Percentiles rank a stretch among this genome's conserved stretches.
These are phyloP conservation scores for Unio delphinus DNA, from an alignment of 2,888 invertebrate genomes.

Conservation along the genomic window DNA sequence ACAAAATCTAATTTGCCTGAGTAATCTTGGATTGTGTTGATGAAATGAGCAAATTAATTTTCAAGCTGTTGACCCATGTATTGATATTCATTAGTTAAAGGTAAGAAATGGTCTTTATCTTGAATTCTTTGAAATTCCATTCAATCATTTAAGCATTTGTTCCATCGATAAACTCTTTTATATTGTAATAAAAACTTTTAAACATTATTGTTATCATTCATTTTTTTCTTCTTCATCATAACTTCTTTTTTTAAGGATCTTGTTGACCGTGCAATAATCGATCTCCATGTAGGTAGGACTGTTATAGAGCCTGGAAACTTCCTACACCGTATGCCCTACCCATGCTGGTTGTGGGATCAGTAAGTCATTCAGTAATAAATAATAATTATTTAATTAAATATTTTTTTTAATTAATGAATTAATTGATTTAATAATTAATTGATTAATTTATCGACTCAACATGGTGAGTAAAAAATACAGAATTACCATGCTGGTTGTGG, in stretches of 20 bases:
- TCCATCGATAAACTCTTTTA: too few relatives aligned
- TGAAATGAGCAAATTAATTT: too few relatives aligned
- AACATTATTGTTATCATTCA: too few relatives aligned
- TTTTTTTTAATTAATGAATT: background rate
- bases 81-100: too few relatives aligned
- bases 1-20: too few relatives aligned
- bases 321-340: constrained; percentile 65
- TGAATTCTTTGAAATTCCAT: too few relatives aligned
- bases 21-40: too few relatives aligned
- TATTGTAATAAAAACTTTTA: too few relatives aligned
- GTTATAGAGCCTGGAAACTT: constrained; percentile 63
- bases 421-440: background rate
- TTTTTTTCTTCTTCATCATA: background rate
- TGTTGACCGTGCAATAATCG: constrained; percentile 65
- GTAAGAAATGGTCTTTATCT: too few relatives aligned
- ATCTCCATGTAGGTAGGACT: constrained; percentile 55
- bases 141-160: too few relatives aligned
- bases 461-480: background rate
- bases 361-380: constrained; percentile 22
- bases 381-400: background rate
- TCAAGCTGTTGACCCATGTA: too few relatives aligned
- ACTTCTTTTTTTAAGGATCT: constrained; percentile 50
- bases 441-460: background rate
- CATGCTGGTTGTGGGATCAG: constrained; percentile 61
- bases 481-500: too few relatives aligned